Evolutionary conservation across 35 echinoderm and acorn worm genomes (phyloP).

Genomic region (Acanthaster planci): DNA sequence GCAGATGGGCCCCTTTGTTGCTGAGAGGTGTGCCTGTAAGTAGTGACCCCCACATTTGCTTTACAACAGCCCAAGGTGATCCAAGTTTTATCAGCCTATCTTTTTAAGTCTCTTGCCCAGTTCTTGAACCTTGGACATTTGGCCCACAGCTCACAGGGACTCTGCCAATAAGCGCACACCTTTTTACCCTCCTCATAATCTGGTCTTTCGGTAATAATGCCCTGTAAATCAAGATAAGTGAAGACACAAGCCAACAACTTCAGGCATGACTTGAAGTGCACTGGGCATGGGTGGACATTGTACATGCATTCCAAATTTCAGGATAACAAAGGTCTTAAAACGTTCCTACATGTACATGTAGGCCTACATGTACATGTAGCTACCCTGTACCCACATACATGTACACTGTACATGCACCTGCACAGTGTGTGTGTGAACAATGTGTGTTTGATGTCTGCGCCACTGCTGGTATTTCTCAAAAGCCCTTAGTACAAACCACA

Average conservation of each 20-base stretch:
- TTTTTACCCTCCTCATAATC: slow-evolving; percentile 6
- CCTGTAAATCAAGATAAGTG: background rate
- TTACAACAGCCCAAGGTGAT: slow-evolving; percentile 24
- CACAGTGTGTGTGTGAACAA: too few species aligned
- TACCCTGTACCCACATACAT: too few species aligned
- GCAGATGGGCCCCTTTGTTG: slow-evolving; percentile 2
- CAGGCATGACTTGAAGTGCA: background rate
- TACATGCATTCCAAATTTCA: too few species aligned
- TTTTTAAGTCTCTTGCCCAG: slow-evolving; percentile 30
- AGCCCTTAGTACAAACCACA: too few species aligned
- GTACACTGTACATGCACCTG: too few species aligned
- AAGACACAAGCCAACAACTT: background rate
- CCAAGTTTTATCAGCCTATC: slow-evolving; percentile 28
- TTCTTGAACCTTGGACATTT: slow-evolving; percentile 25
- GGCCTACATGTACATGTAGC: too few species aligned
- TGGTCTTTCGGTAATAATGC: slow-evolving; percentile 5
- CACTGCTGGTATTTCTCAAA: too few species aligned
- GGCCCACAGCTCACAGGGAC: background rate
- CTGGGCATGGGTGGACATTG: too few species aligned
- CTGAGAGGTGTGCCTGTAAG: background rate
- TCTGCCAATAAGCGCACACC: slow-evolving; percentile 11
- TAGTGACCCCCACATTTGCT: background rate
- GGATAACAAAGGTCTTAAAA: too few species aligned
- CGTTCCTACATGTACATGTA: too few species aligned
- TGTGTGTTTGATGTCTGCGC: too few species aligned